Conservation (phyloP, 2,888 invertebrate species). For the Caenorhabditis parvicauda region DNA sequence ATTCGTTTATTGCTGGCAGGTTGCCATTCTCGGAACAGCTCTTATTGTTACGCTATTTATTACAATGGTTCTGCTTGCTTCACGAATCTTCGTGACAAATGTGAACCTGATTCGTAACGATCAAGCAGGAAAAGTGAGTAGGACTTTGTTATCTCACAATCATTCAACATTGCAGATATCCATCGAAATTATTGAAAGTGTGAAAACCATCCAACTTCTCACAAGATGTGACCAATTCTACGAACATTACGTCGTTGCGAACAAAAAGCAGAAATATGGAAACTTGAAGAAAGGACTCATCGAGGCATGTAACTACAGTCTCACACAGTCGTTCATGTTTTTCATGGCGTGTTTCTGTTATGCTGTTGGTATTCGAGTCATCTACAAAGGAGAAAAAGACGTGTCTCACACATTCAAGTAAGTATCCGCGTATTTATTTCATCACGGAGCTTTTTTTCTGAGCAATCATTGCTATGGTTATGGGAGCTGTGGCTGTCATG, state of each 20-base stretch:
- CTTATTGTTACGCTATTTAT: conserved; percentile 62
- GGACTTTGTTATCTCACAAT: background rate
- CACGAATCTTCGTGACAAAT: conserved; percentile 63
- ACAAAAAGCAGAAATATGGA: conserved; percentile 33
- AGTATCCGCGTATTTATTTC: background rate
- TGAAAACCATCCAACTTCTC: conserved; percentile 65
- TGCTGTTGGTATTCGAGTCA: conserved; percentile 32
- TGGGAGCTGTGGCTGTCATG: conserved; percentile 41
- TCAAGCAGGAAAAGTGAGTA: conserved; percentile 63
- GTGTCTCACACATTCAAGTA: conserved; percentile 25
- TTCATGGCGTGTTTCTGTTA: conserved; percentile 35
- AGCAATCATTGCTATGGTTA: conserved; percentile 34
- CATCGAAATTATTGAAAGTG: conserved; percentile 65
- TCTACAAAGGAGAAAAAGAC: conserved; percentile 21
- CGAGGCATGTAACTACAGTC: conserved; percentile 47
- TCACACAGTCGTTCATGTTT: conserved; percentile 45
- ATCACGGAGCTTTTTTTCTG: conserved; percentile 6
- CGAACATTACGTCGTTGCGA: conserved; percentile 51
- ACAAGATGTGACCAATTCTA: conserved; percentile 63
- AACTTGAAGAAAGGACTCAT: conserved; percentile 39
- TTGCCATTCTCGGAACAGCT: conserved; percentile 15
- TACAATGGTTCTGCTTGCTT: conserved; percentile 63
- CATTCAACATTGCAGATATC: conserved; percentile 55
- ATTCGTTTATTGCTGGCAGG: conserved; percentile 64
- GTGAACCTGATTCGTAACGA: conserved; percentile 62